Evolutionary conservation across 2,797 vertebrate species (phyloP), one percentile per base, ranked within the genome.

Genomic region (Apodemus agrarius): DNA sequence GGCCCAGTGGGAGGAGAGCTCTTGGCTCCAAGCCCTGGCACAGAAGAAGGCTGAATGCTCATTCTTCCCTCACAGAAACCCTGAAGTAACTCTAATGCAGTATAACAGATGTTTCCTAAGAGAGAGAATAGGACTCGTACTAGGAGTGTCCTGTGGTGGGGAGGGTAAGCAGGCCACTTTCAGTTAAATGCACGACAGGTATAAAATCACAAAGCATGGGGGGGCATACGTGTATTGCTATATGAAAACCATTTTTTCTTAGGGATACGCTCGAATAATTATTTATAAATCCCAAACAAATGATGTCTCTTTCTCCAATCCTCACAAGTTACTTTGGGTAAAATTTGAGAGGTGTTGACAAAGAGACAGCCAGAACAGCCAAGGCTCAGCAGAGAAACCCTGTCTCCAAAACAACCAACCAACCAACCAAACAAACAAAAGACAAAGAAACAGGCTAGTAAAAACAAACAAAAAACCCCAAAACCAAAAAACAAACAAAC

Each of bases 221-320:
- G 21, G 24, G 40, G 12, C 6, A 13, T 0, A 6, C 0, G 17
- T 2, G 46, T 34, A 0, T 5, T 40, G 40, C 43, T 5, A 22
- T 29, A 24, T 16, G 8, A 3, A 29, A 88, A 57, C 10, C 31
- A 24, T 84, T 81, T 79, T 43, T 34, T 61, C 79, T 82, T 76
- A 59, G 67, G 13, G 31, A 69, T 46, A 8, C 26, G 6, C 14
- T 14, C 17, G n/a, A 72, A 29, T 9, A 43, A 52, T 80, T 75
- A 40, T 31, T 87, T 49, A 82, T 14, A 12, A 31, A 46, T 67
- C n/a, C 5, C 54, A 57, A 90, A 63, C 43, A 94, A 76, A 54
- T 13, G 5, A 16, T 6, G 6, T 16, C 16, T 52, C n/a, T 93
- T 91, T 82, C 86, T 22, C 79, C 10, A 0, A 52, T 29, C 21